phyloP scores from a whole-genome alignment of 2,113 vertebrate species.

The Podocnemis expansa region DNA sequence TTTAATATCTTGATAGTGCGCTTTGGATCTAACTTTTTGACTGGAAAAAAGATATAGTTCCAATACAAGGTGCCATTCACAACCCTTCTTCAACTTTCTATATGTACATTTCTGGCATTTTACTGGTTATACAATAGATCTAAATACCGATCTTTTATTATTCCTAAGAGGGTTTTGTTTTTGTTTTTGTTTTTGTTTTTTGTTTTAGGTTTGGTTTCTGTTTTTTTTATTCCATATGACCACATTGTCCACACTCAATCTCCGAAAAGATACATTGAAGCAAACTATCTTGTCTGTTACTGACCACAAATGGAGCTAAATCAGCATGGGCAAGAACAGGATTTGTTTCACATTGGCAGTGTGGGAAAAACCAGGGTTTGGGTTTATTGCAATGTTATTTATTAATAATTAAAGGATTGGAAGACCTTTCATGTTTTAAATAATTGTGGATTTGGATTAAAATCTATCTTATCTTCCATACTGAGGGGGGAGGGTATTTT shows the following conservation, averaged over 20 bases:
- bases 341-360: not conserved
- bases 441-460: not conserved
- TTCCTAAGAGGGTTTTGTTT: not conserved
- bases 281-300: not conserved
- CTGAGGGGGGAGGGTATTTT: not conserved
- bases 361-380: not conserved
- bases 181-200: no score
- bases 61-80: not conserved
- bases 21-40: accelerated
- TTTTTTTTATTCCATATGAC: not conserved
- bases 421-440: not conserved
- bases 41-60: not conserved
- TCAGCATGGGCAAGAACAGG: not conserved
- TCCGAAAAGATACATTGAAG: not conserved
- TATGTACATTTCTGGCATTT: accelerated
- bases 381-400: not conserved
- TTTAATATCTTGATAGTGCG: not conserved
- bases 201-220: no score
- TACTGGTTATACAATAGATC: not conserved
- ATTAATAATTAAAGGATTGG: constrained; percentile 22
- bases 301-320: not conserved
- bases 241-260: not conserved
- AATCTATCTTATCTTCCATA: not conserved
- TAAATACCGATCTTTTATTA: not conserved
- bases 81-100: not conserved